These are phyloP conservation scores for Cyclophora albipunctata DNA, from an alignment of 2,888 invertebrate genomes.

Conservation along the genomic window DNA sequence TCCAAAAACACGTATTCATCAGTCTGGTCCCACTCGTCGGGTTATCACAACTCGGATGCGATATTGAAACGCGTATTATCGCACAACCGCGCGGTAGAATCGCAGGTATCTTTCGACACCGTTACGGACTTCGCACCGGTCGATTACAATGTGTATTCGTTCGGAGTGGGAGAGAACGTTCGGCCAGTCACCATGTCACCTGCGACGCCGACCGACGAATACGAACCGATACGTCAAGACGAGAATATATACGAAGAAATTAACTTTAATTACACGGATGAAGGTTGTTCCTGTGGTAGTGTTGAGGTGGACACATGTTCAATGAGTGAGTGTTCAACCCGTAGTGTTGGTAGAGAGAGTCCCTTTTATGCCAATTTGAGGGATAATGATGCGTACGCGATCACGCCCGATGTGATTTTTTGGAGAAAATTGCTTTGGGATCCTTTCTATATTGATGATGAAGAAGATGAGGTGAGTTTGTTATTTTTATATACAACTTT, in stretches of 20 bases:
- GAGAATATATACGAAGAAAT: slow-evolving; percentile 71
- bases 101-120: slow-evolving; percentile 58
- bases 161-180: slow-evolving; percentile 52
- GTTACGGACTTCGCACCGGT: slow-evolving; percentile 52
- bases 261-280: slow-evolving; percentile 60
- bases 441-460: slow-evolving; percentile 71
- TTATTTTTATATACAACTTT: not conserved
- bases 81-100: slow-evolving; percentile 53
- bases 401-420: slow-evolving; percentile 66
- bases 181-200: slow-evolving; percentile 64
- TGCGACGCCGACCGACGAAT: slow-evolving; percentile 60
- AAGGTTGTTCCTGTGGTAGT: slow-evolving; percentile 66
- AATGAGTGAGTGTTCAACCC: slow-evolving; percentile 54
- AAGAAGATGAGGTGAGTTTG: slow-evolving; percentile 68
- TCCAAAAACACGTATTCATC: slow-evolving; percentile 49
- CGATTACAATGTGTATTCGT: slow-evolving; percentile 54
- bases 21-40: slow-evolving; percentile 63
- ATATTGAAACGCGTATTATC: slow-evolving; percentile 51
- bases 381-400: slow-evolving; percentile 65
- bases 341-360: slow-evolving; percentile 55
- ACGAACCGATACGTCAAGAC: slow-evolving; percentile 66
- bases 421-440: slow-evolving; percentile 71
- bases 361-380: slow-evolving; percentile 65
- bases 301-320: slow-evolving; percentile 66
- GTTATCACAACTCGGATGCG: slow-evolving; percentile 64